Evolutionary conservation across 1,140 invertebrate species (phyloP).

Genomic region (Wiebesia pumilae): DNA sequence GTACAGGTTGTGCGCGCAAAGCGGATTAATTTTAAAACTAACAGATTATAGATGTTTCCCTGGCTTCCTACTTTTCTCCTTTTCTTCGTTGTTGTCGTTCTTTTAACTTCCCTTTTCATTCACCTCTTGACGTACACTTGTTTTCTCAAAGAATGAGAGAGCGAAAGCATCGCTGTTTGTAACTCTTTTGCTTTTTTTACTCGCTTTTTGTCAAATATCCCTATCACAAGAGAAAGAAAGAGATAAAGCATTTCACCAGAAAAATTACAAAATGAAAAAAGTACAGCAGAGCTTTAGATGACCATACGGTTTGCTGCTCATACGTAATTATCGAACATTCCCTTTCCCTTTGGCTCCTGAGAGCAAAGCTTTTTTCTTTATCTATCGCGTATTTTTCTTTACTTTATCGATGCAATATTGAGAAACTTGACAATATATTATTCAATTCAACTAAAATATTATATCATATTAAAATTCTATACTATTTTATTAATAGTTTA

Average conservation of each 20-base stretch:
- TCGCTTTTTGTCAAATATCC: background rate
- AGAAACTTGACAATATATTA: background rate
- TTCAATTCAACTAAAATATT: too few species aligned
- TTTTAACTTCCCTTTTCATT: background rate
- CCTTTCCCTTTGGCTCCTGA: constrained; percentile 44
- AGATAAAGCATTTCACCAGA: constrained; percentile 57
- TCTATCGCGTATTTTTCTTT: background rate
- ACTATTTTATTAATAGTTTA: too few species aligned
- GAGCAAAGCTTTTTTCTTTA: background rate
- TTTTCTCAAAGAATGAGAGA: constrained; percentile 8
- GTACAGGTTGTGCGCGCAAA: background rate
- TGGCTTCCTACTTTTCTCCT: background rate
- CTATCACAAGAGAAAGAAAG: background rate
- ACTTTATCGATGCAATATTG: background rate
- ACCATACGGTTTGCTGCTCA: constrained; percentile 63
- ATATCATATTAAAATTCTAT: too few species aligned
- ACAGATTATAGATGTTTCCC: constrained; percentile 54
- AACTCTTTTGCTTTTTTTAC: background rate
- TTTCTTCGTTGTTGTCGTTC: background rate
- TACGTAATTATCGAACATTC: constrained; percentile 67
- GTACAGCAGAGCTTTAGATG: constrained; percentile 48
- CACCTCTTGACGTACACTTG: background rate
- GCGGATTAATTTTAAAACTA: constrained; percentile 55
- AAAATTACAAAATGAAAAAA: constrained; percentile 62
- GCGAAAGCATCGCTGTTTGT: background rate